Evolutionary conservation across 2,797 vertebrate genomes (phyloP).

Genomic region (Gobio occitaniae): DNA sequence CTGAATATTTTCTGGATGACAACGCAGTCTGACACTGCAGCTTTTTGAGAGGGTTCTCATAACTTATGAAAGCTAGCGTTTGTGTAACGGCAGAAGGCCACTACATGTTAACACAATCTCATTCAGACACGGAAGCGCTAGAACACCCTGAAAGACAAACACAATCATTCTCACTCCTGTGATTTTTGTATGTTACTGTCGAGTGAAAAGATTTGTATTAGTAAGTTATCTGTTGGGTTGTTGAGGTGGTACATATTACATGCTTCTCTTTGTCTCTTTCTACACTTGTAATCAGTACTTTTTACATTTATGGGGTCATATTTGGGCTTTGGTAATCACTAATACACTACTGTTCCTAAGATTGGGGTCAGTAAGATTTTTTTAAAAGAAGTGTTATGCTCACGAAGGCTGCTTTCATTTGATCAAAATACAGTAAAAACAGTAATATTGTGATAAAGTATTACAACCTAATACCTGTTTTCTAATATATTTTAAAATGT

Average conservation of each 20-base stretch:
- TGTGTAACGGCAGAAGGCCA: background rate
- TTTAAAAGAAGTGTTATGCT: background rate
- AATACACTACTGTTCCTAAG: background rate
- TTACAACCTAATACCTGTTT: background rate
- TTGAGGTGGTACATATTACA: background rate
- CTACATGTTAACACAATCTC: background rate
- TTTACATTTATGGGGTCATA: background rate
- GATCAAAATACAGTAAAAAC: background rate
- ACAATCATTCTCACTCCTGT: background rate
- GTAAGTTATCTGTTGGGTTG: background rate
- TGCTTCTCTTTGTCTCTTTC: background rate
- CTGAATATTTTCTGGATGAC: constrained; percentile 66
- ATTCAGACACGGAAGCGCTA: background rate
- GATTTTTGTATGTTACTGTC: background rate
- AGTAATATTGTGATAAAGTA: background rate
- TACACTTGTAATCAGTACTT: background rate
- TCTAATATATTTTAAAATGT: background rate
- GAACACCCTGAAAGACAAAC: background rate
- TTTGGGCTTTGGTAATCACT: background rate
- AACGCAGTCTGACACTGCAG: constrained; percentile 60
- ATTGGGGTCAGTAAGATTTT: background rate
- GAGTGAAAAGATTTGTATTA: background rate
- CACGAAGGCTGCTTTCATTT: background rate
- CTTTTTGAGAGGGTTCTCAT: constrained; percentile 55
- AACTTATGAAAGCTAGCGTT: constrained; percentile 34